Conservation (phyloP, 2,888 invertebrate genomes). For the Taphrorychus bicolor region DNA sequence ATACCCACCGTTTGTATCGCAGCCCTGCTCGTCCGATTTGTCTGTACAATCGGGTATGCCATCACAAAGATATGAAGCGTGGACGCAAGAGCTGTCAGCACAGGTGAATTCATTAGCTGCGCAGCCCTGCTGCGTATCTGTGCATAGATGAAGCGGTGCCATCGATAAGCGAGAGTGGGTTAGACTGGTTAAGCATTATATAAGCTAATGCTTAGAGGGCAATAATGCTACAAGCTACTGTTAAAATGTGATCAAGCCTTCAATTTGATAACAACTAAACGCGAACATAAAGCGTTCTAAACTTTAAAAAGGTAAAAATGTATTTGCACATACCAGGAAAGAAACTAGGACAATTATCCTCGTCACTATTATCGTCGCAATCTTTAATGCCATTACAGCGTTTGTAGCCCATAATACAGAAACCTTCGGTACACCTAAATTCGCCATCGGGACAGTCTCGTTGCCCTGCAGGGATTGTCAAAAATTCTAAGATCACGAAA, state of each 20-base stretch:
- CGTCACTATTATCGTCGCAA: conserved; percentile 58
- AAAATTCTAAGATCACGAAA: conserved; percentile 8
- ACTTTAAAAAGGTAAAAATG: conserved; percentile 1
- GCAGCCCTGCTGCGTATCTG: conserved; percentile 27
- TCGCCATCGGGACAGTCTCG: conserved; percentile 55
- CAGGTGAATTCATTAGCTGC: conserved; percentile 66
- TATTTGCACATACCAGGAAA: conserved; percentile 38
- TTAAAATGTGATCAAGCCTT: background rate
- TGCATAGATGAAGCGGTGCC: conserved; percentile 36
- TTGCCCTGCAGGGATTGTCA: conserved; percentile 20
- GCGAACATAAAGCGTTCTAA: background rate
- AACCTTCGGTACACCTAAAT: conserved; percentile 67
- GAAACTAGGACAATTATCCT: conserved; percentile 53
- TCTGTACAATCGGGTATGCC: conserved; percentile 63
- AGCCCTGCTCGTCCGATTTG: conserved; percentile 24
- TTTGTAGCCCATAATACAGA: conserved; percentile 66
- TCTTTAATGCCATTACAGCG: conserved; percentile 63
- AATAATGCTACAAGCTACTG: background rate
- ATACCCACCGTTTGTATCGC: conserved; percentile 19
- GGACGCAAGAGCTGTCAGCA: conserved; percentile 68
- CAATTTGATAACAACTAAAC: background rate
- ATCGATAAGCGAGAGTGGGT: conserved; percentile 13
- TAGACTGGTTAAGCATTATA: too few relatives aligned
- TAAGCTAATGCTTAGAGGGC: background rate
- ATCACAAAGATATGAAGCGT: conserved; percentile 62